Base-by-base conservation (phyloP, 2,113 vertebrate species). In the Natator depressus region DNA sequence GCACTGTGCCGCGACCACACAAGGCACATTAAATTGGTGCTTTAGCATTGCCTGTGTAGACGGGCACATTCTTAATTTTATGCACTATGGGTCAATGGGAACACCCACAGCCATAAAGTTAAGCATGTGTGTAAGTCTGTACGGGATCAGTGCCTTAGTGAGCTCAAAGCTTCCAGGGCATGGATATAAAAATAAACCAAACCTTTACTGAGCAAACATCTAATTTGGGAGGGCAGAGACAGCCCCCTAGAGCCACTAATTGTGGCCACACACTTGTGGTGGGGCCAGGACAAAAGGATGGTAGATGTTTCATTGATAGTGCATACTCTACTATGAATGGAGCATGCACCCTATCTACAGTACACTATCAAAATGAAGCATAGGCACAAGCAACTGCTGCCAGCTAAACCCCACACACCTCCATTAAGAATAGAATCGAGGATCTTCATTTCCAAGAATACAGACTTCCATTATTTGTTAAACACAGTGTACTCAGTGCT, bases 191-290 rank as follows among this genome's bases (percentile, higher is more conserved):
- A 42, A 42, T 57, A 27, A 57, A 57, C 27, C 27, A 57, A 25
- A 10, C 25, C 5, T 27, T 27, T 57, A 27, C 55, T 25, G 55
- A 25, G 55, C 55, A 57, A 57, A 57, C 4, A 2, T 57, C 24
- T 54, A 54, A 54, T 54, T 54, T 1, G 53, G 3, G 20, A 3
- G 31, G 79, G 42, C 87, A 88, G 69, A 96, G 81, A 80, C 12
- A 69, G 6, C 78, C 10, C 3, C 4, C 6, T 42, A 54, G 2
- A 79, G 72, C 20, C 84, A 82, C 4, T 2, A 16, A 16, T 16
- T 20, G 78, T 31, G 82, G 47, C 4, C 0, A 57, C 5, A 10
- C 25, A 54, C 12, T 91, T 35, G n/a, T 0, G 1, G 46, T 0
- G 20, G 16, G 19, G 16, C 25, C 1, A 29, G 20, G 53, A 54